Base-by-base conservation (phyloP, 2,888 invertebrate species). In the Netelia inedita region DNA sequence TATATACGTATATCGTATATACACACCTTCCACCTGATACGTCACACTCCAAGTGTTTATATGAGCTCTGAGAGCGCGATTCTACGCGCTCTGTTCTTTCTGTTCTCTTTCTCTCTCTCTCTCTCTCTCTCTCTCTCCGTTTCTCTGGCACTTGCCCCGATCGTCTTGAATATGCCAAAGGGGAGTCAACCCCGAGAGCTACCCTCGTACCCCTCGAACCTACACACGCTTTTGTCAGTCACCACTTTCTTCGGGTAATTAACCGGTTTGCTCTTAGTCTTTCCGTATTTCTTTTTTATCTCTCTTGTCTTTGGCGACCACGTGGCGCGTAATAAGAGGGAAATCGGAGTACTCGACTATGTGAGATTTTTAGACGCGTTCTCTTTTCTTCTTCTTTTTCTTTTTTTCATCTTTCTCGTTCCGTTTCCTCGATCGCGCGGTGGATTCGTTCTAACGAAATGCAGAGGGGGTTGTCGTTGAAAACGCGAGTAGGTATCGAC, bases 231-330 rank as follows among this genome's bases (percentile, higher is more conserved):
- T 86, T 86, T 87, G 88, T 85, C 85, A 87, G 87, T 89, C 43
- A 50, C 88, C 89, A 91, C 90, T 91, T 90, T 90, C 91, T 88
- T 90, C 90, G 89, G 91, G 89, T 92, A 91, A 92, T 92, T 93
- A 92, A 91, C 89, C 88, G 74, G 71, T 79, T 71, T 28, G 53
- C 46, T 43, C 16, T 1, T 23, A 43, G 1, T 28, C 6, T 28
- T 28, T 65, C 55, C 76, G 55, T 71, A 16, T 23, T 50, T 35
- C 43, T 69, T 63, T 71, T 59, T 16, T 88, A 88, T 87, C 87
- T 86, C 89, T 59, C 5, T 72, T 59, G 61, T 50, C 88, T 83
- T 82, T 86, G 85, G 82, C 82, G 72, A 79, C 71, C 86, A 35
- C 19, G 41, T 41, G 43, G 59, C 55, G 21, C 43, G 57, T 73